These are phyloP conservation scores for Hippoglossus hippoglossus DNA, from an alignment of 2,797 vertebrate species.

Conservation along the genomic window DNA sequence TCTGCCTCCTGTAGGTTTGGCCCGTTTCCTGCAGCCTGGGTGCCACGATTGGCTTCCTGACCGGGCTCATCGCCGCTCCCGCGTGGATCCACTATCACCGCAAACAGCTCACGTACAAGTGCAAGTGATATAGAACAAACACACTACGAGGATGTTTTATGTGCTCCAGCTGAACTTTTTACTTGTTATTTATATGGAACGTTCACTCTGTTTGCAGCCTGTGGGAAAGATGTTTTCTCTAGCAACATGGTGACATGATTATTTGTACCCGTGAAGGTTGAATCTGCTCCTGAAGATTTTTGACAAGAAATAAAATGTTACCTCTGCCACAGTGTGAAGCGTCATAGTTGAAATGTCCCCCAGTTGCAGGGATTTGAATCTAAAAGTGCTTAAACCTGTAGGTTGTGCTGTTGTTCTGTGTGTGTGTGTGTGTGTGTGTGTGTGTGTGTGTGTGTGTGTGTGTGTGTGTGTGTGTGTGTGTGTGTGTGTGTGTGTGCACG, in stretches of 20 bases:
- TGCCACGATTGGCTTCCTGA: conserved; percentile 90
- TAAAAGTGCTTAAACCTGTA: conserved; percentile 33
- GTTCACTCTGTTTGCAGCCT: conserved; percentile 22
- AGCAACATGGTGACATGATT: conserved; percentile 30
- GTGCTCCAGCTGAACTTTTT: conserved; percentile 33
- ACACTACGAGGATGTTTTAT: neutral
- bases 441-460: too few relatives aligned
- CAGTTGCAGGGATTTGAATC: neutral
- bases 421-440: too few relatives aligned
- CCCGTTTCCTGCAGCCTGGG: conserved; percentile 96
- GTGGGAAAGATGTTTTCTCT: conserved; percentile 46
- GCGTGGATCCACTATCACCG: conserved; percentile 96
- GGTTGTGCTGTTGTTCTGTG: conserved; percentile 57
- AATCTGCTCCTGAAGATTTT: conserved; percentile 30
- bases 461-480: too few relatives aligned
- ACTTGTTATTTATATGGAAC: conserved; percentile 68
- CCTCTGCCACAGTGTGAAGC: conserved; percentile 8
- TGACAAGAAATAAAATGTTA: conserved; percentile 63
- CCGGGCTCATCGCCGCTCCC: conserved; percentile 91
- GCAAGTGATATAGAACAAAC: conserved; percentile 84
- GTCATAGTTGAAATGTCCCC: neutral
- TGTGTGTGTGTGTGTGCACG: neutral
- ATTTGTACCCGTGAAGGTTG: conserved; percentile 44
- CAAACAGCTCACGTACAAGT: conserved; percentile 97
- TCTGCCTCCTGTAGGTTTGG: conserved; percentile 87